phyloP scores from a whole-genome alignment of 37 sponge, comb jelly and placozoan species.

The Tethya wilhelma region DNA sequence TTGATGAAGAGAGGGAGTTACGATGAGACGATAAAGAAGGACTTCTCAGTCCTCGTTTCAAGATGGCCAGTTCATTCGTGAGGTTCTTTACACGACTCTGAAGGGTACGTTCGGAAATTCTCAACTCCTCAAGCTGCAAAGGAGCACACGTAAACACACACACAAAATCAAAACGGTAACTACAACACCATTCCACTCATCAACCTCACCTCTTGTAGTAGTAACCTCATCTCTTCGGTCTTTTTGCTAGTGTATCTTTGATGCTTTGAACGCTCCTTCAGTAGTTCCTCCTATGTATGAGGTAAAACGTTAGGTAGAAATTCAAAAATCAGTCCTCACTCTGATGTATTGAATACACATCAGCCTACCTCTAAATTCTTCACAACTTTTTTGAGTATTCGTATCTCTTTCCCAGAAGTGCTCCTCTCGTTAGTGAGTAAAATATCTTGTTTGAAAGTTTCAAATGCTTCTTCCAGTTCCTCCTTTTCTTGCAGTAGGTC shows the following conservation, averaged over 20 bases:
- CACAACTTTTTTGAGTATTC: conserved; percentile 65
- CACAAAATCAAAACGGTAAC: background rate
- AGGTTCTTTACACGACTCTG: conserved; percentile 76
- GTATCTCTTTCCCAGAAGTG: conserved; percentile 53
- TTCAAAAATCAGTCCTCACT: background rate
- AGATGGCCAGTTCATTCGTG: conserved; percentile 80
- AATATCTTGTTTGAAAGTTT: conserved; percentile 54
- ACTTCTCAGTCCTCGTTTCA: conserved; percentile 44
- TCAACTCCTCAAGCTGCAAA: conserved; percentile 75
- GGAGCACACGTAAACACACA: background rate
- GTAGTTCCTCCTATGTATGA: conserved; percentile 61
- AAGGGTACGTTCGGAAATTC: conserved; percentile 70
- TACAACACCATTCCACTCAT: background rate
- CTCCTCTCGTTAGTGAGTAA: conserved; percentile 10
- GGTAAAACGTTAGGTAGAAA: background rate
- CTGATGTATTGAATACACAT: background rate
- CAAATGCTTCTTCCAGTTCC: conserved; percentile 77
- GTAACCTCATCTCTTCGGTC: conserved; percentile 58
- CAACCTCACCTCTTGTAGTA: conserved; percentile 76
- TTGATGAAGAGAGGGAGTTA: background rate
- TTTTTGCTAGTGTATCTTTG: conserved; percentile 68
- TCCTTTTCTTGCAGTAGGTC: conserved; percentile 76
- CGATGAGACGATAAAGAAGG: background rate
- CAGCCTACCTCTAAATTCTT: conserved; percentile 71
- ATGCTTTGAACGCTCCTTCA: conserved; percentile 76